These are phyloP conservation scores for Micromussa lordhowensis DNA, from an alignment of 92 coral and sea anemone species.

Conservation along the genomic window DNA sequence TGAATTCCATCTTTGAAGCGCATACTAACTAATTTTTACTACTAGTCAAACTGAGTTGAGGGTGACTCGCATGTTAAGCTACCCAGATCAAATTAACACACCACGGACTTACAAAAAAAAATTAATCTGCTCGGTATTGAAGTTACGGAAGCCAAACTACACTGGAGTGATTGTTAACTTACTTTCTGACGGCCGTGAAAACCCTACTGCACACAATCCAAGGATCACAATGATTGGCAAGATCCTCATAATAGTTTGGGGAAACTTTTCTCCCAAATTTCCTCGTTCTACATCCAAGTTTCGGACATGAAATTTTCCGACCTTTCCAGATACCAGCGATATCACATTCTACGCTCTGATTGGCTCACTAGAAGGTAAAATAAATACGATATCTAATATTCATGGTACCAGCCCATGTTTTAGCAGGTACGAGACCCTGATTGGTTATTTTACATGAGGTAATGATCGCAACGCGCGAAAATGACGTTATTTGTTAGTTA, in stretches of 20 bases:
- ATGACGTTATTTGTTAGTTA: slow-evolving; percentile 77
- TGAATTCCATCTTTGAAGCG: not conserved
- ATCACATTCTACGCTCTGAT: slow-evolving; percentile 77
- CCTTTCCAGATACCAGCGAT: slow-evolving; percentile 75
- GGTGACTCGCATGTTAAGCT: not conserved
- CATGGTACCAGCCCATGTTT: slow-evolving; percentile 61
- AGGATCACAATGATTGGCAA: slow-evolving; percentile 72
- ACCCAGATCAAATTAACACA: not conserved
- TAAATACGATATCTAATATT: slow-evolving; percentile 81
- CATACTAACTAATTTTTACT: not conserved
- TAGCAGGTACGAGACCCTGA: slow-evolving; percentile 76
- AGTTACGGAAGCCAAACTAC: slow-evolving; percentile 1
- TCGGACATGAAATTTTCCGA: slow-evolving; percentile 61
- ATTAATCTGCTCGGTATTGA: slow-evolving; percentile 4
- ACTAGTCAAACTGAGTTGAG: not conserved
- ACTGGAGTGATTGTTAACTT: slow-evolving; percentile 38
- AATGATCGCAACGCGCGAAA: slow-evolving; percentile 65
- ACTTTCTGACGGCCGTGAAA: slow-evolving; percentile 77
- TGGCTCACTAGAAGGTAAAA: slow-evolving; percentile 61
- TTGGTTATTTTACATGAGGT: slow-evolving; percentile 85
- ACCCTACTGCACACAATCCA: slow-evolving; percentile 72
- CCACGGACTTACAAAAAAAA: not conserved
- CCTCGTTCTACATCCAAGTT: slow-evolving; percentile 80
- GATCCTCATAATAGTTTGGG: slow-evolving; percentile 73
- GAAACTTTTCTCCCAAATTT: slow-evolving; percentile 65